Conservation (phyloP, 2,797 vertebrate genomes). For the Sebastes kiyomatsui region DNA sequence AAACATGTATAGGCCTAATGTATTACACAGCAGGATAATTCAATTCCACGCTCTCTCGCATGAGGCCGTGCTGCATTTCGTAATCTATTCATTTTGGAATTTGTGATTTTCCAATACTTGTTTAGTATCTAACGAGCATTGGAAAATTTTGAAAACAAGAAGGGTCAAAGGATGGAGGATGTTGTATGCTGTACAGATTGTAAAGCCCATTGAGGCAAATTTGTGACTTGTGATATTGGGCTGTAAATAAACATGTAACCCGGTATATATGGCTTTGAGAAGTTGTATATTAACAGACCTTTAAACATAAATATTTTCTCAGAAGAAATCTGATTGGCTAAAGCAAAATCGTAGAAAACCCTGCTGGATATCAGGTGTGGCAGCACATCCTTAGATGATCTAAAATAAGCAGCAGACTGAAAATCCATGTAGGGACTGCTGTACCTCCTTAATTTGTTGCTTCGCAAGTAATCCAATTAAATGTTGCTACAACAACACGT, state of each 20-base stretch:
- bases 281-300: not conserved
- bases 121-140: not conserved
- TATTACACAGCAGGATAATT: not conserved
- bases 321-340: not conserved
- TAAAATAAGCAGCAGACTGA: conserved; percentile 62
- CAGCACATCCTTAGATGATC: conserved; percentile 30
- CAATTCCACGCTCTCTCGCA: too few relatives aligned
- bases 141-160: not conserved
- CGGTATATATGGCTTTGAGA: not conserved
- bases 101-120: not conserved
- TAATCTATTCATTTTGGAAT: not conserved
- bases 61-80: not conserved
- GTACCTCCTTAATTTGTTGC: conserved; percentile 37
- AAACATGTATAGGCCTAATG: not conserved
- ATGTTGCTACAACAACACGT: not conserved
- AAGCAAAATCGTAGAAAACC: not conserved
- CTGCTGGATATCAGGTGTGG: conserved; percentile 9
- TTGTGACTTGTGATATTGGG: not conserved
- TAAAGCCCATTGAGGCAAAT: not conserved
- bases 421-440: conserved; percentile 57
- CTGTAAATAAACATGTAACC: not conserved
- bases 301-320: not conserved
- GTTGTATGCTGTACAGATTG: not conserved
- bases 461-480: conserved; percentile 18
- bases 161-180: not conserved